Percentiles rank a stretch among this genome's conserved stretches.
Conservation (phyloP, 1,140 invertebrate species). For the Drosophila sp. region DNA sequence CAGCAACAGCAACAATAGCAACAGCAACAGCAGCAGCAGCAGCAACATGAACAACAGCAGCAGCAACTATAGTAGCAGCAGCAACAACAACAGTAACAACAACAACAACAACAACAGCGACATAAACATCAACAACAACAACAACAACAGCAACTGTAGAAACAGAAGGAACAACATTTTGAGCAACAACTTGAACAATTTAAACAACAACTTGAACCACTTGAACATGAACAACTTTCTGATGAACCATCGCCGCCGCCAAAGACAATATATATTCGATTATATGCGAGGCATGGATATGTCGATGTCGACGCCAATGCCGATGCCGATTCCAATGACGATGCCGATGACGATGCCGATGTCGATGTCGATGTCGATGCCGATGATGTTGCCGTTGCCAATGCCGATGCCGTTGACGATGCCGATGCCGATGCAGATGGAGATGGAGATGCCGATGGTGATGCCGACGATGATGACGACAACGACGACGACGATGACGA, state of each 20-base stretch:
- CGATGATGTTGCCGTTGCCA: neutral
- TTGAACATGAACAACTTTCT: slow-evolving; percentile 1
- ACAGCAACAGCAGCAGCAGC: slow-evolving; percentile 1
- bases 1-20: slow-evolving; percentile 19
- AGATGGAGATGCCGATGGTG: neutral
- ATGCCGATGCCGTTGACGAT: neutral
- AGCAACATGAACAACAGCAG: slow-evolving; percentile 13
- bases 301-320: slow-evolving; percentile 9
- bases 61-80: slow-evolving; percentile 8
- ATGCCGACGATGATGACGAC: neutral
- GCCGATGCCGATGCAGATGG: slow-evolving; percentile 3
- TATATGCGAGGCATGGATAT: slow-evolving; percentile 29
- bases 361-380: slow-evolving; percentile 1
- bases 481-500: neutral
- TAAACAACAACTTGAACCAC: neutral
- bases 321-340: slow-evolving; percentile 6
- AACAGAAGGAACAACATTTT: neutral
- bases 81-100: slow-evolving; percentile 3
- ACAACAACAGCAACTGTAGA: slow-evolving; percentile 5
- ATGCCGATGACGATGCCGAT: slow-evolving; percentile 1
- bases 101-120: neutral
- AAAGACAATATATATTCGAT: slow-evolving; percentile 15
- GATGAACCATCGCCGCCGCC: slow-evolving; percentile 10
- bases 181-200: slow-evolving; percentile 17
- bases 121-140: slow-evolving; percentile 3